phyloP scores from a whole-genome alignment of 2,888 invertebrate species.

The Stegana nigrithorax region DNA sequence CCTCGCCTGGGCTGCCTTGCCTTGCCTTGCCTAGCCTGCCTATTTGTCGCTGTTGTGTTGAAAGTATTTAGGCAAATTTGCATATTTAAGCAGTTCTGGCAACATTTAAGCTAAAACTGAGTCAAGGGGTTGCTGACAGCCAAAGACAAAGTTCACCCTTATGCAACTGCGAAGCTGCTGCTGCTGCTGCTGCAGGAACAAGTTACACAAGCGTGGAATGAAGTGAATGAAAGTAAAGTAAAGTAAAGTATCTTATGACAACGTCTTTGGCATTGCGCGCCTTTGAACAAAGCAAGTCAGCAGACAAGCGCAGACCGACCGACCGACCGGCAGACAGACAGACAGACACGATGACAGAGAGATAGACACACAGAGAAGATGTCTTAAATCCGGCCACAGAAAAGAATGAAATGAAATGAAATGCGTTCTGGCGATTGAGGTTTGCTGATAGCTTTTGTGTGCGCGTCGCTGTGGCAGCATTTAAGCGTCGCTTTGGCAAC shows the following conservation, averaged over 20 bases:
- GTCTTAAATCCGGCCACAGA: background rate
- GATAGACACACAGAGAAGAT: background rate
- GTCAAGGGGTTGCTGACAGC: conserved; percentile 42
- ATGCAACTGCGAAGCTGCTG: too few species aligned
- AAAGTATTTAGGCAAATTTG: conserved; percentile 57
- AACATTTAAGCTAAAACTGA: conserved; percentile 34
- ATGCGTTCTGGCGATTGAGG: conserved; percentile 54
- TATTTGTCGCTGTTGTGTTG: conserved; percentile 45
- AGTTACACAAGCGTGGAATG: conserved; percentile 10
- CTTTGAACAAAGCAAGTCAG: background rate
- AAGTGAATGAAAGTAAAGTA: too few species aligned
- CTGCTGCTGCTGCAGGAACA: too few species aligned
- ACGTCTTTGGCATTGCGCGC: conserved; percentile 32
- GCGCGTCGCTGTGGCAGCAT: conserved; percentile 51
- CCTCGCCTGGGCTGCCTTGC: too few species aligned
- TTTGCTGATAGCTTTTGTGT: conserved; percentile 50
- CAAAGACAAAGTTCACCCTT: too few species aligned
- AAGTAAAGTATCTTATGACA: conserved; percentile 57
- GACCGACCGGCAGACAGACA: conserved; percentile 24
- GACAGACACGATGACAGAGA: too few species aligned
- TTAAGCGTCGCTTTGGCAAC: conserved; percentile 50
- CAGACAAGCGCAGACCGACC: background rate
- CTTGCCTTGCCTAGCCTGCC: too few species aligned
- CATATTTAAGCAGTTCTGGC: conserved; percentile 59
- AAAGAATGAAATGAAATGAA: background rate